Percentiles rank a stretch among this genome's conserved stretches.
Evolutionary conservation across 2,113 vertebrate genomes (phyloP).

Genomic region (Cebidichthys violaceus): DNA sequence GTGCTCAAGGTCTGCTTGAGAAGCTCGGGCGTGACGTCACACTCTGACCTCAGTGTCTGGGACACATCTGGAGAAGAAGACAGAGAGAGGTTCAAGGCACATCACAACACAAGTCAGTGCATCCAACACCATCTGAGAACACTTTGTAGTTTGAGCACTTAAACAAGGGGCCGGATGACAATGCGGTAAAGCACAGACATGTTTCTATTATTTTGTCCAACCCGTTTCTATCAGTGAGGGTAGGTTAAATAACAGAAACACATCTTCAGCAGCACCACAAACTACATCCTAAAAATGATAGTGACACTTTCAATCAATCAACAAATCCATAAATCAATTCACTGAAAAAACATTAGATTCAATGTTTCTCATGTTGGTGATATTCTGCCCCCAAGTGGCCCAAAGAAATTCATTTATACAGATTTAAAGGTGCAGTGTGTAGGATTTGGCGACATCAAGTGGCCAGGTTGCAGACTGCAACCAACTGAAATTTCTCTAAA

Average conservation of each 20-base stretch:
- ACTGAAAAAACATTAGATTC: not conserved
- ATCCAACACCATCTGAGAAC: not conserved
- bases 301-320: not conserved
- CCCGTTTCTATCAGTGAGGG: not conserved
- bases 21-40: slow-evolving; percentile 80
- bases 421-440: not conserved
- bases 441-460: no score
- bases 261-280: not conserved
- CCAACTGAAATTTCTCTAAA: no score
- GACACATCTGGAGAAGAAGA: slow-evolving; percentile 66
- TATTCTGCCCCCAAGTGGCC: not conserved
- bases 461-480: no score
- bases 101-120: not conserved
- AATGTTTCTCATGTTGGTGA: not conserved
- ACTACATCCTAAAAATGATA: not conserved
- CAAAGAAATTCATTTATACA: not conserved
- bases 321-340: not conserved
- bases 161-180: not conserved
- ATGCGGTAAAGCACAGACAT: not conserved
- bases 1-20: slow-evolving; percentile 86
- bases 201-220: not conserved
- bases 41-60: slow-evolving; percentile 74
- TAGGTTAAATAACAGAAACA: not conserved
- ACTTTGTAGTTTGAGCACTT: not conserved
- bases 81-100: not conserved